phyloP scores from a whole-genome alignment of 2,113 vertebrate species.

The Leiothrix lutea region DNA sequence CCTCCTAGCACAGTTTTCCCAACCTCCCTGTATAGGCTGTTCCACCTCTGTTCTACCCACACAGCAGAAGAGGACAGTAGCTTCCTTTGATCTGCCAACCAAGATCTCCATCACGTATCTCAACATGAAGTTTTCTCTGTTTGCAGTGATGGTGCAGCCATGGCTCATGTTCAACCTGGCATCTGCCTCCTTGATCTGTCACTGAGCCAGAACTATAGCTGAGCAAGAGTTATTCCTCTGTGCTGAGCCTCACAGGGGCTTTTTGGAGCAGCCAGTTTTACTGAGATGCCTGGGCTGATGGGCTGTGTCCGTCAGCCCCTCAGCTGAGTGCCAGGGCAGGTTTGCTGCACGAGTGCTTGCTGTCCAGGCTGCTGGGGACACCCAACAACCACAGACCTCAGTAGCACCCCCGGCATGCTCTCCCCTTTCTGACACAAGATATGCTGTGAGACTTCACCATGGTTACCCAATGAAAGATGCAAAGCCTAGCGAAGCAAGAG shows the following conservation, averaged over 20 bases:
- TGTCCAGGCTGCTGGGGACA: not conserved
- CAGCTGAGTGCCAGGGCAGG: fast-evolving
- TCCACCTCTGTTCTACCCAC: not conserved
- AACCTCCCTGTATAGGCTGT: not conserved
- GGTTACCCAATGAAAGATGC: not conserved
- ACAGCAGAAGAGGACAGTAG: not conserved
- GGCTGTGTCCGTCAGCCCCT: not conserved
- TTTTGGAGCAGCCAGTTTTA: not conserved
- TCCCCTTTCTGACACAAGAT: not conserved
- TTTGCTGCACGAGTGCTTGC: fast-evolving
- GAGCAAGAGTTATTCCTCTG: not conserved
- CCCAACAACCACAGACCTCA: not conserved
- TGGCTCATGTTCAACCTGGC: not conserved
- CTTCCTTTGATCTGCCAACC: not conserved
- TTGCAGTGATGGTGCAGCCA: not conserved
- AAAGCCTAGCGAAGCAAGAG: not conserved
- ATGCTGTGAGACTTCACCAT: not conserved
- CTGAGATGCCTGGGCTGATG: not conserved
- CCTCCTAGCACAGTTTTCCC: not conserved
- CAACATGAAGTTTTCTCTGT: not conserved
- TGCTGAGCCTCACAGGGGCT: not conserved
- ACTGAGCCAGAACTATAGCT: not conserved
- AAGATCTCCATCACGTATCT: not conserved
- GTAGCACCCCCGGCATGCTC: not conserved
- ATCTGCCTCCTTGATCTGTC: fast-evolving